phyloP scores from a whole-genome alignment of 2,888 invertebrate genomes.

The Spodoptera picta region DNA sequence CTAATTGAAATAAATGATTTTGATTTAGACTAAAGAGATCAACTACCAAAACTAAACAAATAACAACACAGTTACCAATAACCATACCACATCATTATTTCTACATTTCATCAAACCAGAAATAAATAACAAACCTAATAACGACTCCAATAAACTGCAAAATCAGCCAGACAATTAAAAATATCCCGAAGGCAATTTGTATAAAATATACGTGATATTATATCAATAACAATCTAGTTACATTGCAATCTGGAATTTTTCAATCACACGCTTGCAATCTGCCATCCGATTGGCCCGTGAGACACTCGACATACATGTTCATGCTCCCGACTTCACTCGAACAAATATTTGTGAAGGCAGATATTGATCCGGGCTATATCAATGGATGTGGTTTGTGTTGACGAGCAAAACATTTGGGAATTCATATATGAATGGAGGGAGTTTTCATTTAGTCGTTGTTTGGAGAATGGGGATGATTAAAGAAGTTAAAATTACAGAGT shows the following conservation, averaged over 20 bases:
- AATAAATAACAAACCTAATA: too few relatives aligned
- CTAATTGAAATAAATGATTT: too few relatives aligned
- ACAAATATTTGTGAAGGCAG: slow-evolving; percentile 36
- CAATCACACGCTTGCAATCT: slow-evolving; percentile 25
- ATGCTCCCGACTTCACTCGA: slow-evolving; percentile 16
- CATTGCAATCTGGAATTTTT: slow-evolving; percentile 34
- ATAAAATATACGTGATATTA: slow-evolving; percentile 21
- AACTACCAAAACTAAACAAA: too few relatives aligned
- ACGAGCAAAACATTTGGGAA: slow-evolving; percentile 13
- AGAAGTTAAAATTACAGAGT: too few relatives aligned
- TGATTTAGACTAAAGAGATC: too few relatives aligned
- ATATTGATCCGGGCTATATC: slow-evolving; percentile 32
- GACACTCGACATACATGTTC: slow-evolving; percentile 21
- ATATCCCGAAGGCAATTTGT: too few relatives aligned
- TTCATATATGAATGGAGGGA: background rate
- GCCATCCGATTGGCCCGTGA: slow-evolving; percentile 30
- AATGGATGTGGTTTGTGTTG: slow-evolving; percentile 15
- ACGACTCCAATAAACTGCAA: too few relatives aligned
- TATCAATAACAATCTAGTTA: slow-evolving; percentile 21
- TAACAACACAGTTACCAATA: too few relatives aligned
- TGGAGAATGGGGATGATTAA: slow-evolving; percentile 11
- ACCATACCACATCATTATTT: too few relatives aligned
- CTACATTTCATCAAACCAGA: too few relatives aligned
- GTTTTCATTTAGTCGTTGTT: background rate
- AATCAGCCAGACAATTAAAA: too few relatives aligned